phyloP scores from a whole-genome alignment of 2,797 vertebrate genomes.

The Otolemur crassicaudatus region DNA sequence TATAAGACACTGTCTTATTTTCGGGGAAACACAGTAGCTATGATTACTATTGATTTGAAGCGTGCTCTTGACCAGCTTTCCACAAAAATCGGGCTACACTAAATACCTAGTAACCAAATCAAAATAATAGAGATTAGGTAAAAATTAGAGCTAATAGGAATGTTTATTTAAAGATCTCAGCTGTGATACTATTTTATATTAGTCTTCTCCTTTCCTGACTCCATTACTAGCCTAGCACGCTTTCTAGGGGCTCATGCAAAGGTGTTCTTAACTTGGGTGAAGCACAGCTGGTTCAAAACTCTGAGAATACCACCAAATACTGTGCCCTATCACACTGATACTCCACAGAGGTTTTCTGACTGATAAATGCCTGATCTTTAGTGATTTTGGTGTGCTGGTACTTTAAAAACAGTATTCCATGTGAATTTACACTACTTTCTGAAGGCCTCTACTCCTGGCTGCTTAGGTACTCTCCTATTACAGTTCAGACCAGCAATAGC shows the following conservation, averaged over 20 bases:
- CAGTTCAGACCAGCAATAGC: background rate
- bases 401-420: background rate
- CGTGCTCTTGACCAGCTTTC: background rate
- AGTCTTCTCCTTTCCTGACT: background rate
- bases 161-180: conserved; percentile 12
- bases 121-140: conserved; percentile 20
- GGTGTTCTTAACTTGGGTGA: background rate
- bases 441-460: background rate
- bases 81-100: background rate
- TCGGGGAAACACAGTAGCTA: background rate
- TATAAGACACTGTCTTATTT: no score
- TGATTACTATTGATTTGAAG: background rate
- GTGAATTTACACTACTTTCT: background rate
- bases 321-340: background rate
- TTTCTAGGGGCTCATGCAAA: background rate
- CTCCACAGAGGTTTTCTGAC: background rate
- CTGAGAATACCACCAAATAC: background rate
- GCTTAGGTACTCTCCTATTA: background rate
- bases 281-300: background rate
- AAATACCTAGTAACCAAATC: conserved; percentile 45
- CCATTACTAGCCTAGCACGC: background rate
- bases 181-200: conserved; percentile 22
- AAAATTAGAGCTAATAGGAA: conserved; percentile 39
- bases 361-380: background rate
- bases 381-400: background rate